Conservation (phyloP, 2,888 invertebrate genomes). For the Axea sp. region DNA sequence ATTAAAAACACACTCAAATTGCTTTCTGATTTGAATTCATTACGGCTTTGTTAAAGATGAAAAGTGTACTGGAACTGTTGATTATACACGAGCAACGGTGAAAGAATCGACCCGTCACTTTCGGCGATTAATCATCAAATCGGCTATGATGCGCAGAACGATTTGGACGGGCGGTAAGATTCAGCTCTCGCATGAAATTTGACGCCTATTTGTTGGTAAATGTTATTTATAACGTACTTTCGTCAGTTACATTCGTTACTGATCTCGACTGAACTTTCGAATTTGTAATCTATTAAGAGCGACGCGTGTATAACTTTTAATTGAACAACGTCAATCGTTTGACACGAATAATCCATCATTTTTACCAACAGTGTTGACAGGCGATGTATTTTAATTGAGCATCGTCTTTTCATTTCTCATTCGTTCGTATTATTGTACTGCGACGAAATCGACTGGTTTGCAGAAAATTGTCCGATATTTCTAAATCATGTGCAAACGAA, state of each 20-base stretch:
- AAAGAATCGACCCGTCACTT: slow-evolving; percentile 36
- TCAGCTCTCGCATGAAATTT: slow-evolving; percentile 8
- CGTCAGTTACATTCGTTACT: slow-evolving; percentile 12
- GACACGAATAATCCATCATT: slow-evolving; percentile 34
- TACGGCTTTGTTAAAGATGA: slow-evolving; percentile 41
- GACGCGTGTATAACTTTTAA: slow-evolving; percentile 26
- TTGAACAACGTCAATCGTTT: background rate
- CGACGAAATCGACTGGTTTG: no score
- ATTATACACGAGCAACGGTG: slow-evolving; percentile 32
- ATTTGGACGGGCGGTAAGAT: slow-evolving; percentile 4
- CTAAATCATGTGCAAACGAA: no score
- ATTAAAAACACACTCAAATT: slow-evolving; percentile 51
- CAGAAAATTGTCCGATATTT: no score
- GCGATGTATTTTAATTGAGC: slow-evolving; percentile 20
- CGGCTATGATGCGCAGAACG: slow-evolving; percentile 14
- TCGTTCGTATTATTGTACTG: background rate
- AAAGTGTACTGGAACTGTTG: slow-evolving; percentile 27
- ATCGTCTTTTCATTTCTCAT: slow-evolving; percentile 2
- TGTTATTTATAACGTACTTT: slow-evolving; percentile 39
- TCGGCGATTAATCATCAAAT: slow-evolving; percentile 47
- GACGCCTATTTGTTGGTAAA: slow-evolving; percentile 20
- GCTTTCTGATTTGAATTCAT: slow-evolving; percentile 56
- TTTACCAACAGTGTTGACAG: slow-evolving; percentile 2
- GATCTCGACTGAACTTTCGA: slow-evolving; percentile 35
- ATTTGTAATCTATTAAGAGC: slow-evolving; percentile 47